Evolutionary conservation across 2,888 invertebrate genomes (phyloP).

Genomic region (Salticus scenicus): DNA sequence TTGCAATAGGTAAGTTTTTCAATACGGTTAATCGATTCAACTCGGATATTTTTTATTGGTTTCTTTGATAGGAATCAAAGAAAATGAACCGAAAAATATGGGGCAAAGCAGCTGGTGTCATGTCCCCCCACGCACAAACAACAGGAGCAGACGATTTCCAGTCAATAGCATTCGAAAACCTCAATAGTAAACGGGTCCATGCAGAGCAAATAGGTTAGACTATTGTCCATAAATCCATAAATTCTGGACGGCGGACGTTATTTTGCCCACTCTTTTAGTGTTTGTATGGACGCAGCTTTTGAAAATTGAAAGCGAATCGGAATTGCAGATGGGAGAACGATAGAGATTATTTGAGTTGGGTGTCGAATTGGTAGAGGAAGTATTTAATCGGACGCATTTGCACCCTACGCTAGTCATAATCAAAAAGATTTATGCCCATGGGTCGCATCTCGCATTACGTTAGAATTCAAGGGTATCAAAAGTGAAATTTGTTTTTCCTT

Average conservation of each 20-base stretch:
- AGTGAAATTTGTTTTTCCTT: too few relatives aligned
- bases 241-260: conserved; percentile 49
- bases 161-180: conserved; percentile 68
- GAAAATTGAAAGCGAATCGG: background rate
- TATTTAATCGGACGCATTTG: background rate
- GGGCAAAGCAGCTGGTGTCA: conserved; percentile 18
- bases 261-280: conserved; percentile 53
- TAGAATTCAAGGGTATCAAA: too few relatives aligned
- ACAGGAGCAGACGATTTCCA: conserved; percentile 38
- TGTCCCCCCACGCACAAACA: conserved; percentile 44
- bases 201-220: conserved; percentile 53
- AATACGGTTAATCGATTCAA: background rate
- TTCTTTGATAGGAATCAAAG: background rate
- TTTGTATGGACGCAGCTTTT: background rate
- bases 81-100: conserved; percentile 12
- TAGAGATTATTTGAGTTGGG: conserved; percentile 12
- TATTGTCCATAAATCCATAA: conserved; percentile 58
- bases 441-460: background rate
- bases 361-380: background rate
- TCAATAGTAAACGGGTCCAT: conserved; percentile 59
- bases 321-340: conserved; percentile 14
- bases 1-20: background rate
- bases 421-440: background rate
- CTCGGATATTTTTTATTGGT: background rate
- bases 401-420: background rate